A percentile compares a stretch with the other conserved stretches of the same genome.
Evolutionary conservation across 2,888 invertebrate species (phyloP).

Genomic region (Megalurothrips usitatus): DNA sequence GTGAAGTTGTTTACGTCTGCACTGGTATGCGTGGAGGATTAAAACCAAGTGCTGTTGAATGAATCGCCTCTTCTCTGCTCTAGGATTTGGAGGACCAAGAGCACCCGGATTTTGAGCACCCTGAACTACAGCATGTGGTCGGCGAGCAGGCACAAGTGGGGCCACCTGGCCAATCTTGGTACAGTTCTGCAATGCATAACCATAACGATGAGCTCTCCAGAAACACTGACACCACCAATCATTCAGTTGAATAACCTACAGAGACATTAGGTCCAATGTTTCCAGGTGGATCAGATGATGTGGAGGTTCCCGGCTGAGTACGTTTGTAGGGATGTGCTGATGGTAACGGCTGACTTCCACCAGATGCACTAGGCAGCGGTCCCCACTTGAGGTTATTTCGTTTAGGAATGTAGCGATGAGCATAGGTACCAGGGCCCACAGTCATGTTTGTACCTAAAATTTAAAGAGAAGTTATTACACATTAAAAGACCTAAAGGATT

Average conservation of each 20-base stretch:
- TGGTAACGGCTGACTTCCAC: neutral
- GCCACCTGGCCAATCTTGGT: neutral
- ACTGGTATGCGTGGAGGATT: neutral
- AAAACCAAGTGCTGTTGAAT: neutral
- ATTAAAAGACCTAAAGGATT: neutral
- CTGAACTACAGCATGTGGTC: neutral
- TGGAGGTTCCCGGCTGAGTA: neutral
- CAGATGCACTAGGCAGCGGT: neutral
- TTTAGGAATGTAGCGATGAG: neutral
- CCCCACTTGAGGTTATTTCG: neutral
- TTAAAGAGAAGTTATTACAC: neutral
- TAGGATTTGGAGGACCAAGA: neutral
- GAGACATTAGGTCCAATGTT: neutral
- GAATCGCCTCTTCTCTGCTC: slow-evolving; percentile 1
- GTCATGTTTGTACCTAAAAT: slow-evolving; percentile 6
- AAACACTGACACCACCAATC: too few species aligned
- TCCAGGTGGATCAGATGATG: neutral
- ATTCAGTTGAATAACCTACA: neutral
- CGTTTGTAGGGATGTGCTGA: neutral
- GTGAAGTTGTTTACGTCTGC: slow-evolving; percentile 1
- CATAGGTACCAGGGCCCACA: slow-evolving; percentile 4
- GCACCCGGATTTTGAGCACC: slow-evolving; percentile 3
- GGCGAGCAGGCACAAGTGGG: neutral
- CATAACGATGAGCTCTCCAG: too few species aligned
- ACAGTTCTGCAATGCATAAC: neutral